Conservation (phyloP, 1,140 invertebrate species). For the Lamellibrachia luymesi region DNA sequence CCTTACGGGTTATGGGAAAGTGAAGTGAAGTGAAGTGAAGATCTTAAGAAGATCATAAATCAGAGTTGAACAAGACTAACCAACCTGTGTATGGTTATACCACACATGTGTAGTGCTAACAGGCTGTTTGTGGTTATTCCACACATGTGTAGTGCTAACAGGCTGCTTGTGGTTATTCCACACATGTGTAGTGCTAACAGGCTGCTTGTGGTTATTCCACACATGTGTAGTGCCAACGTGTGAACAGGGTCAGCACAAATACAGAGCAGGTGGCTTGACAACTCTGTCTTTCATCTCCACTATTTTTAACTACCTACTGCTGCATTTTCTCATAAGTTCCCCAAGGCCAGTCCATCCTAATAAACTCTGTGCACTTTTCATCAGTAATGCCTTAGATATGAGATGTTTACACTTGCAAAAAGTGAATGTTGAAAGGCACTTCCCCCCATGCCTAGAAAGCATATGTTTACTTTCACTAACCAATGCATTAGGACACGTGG, state of each 20-base stretch:
- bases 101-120: too few relatives aligned
- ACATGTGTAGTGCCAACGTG: neutral
- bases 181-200: neutral
- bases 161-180: neutral
- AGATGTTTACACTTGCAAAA: neutral
- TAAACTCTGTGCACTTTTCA: neutral
- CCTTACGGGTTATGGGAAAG: too few relatives aligned
- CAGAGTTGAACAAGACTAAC: neutral
- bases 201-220: neutral
- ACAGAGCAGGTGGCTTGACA: neutral
- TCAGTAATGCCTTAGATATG: neutral
- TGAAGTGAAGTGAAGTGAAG: too few relatives aligned
- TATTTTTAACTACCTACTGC: neutral
- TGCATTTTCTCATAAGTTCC: neutral
- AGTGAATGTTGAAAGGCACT: neutral
- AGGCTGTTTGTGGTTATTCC: neutral
- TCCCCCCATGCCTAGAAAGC: neutral
- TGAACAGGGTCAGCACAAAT: neutral
- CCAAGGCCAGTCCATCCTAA: neutral
- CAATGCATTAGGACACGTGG: neutral
- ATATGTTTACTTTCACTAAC: neutral
- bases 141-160: neutral
- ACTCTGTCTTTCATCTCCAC: neutral
- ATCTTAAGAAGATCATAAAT: neutral
- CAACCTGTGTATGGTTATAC: neutral